Evolutionary conservation across 2,888 invertebrate genomes (phyloP).

Genomic region (Pseudeuparius sepicola): DNA sequence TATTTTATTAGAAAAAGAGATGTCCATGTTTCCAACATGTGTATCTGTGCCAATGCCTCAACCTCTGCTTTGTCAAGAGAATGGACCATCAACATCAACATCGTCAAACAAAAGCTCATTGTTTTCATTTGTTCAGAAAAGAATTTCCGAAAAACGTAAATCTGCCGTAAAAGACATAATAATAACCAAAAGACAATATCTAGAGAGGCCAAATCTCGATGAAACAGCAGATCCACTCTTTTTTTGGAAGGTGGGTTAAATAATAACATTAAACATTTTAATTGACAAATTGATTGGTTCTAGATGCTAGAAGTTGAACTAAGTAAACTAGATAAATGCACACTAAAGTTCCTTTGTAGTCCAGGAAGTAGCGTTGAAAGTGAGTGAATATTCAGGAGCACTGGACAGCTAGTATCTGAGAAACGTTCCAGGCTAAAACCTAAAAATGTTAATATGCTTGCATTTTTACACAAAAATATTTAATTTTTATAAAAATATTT

Average conservation of each 20-base stretch:
- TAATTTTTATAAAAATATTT: too few species aligned
- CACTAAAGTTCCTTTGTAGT: not conserved
- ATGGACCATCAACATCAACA: too few species aligned
- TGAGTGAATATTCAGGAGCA: slow-evolving; percentile 1
- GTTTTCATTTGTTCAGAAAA: slow-evolving; percentile 8
- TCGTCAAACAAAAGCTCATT: not conserved
- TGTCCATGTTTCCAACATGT: slow-evolving; percentile 1
- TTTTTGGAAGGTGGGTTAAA: slow-evolving; percentile 8
- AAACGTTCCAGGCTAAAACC: too few species aligned
- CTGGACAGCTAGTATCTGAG: slow-evolving; percentile 3
- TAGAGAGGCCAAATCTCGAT: slow-evolving; percentile 9
- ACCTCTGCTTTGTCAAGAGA: too few species aligned
- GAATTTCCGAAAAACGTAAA: not conserved
- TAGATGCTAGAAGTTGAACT: not conserved
- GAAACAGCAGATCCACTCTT: slow-evolving; percentile 4
- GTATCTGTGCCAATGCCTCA: too few species aligned
- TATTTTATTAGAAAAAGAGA: slow-evolving; percentile 6
- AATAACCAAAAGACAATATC: slow-evolving; percentile 8
- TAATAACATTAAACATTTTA: not conserved
- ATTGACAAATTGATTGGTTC: not conserved
- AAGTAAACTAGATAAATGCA: not conserved
- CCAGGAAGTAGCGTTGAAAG: not conserved
- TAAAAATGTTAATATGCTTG: too few species aligned
- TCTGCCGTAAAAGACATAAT: slow-evolving; percentile 4
- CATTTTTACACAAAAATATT: too few species aligned